Percentiles rank a stretch among this genome's conserved stretches.
These are phyloP conservation scores for Poeciliopsis turrubarensis DNA, from an alignment of 2,113 vertebrate species.

Conservation along the genomic window DNA sequence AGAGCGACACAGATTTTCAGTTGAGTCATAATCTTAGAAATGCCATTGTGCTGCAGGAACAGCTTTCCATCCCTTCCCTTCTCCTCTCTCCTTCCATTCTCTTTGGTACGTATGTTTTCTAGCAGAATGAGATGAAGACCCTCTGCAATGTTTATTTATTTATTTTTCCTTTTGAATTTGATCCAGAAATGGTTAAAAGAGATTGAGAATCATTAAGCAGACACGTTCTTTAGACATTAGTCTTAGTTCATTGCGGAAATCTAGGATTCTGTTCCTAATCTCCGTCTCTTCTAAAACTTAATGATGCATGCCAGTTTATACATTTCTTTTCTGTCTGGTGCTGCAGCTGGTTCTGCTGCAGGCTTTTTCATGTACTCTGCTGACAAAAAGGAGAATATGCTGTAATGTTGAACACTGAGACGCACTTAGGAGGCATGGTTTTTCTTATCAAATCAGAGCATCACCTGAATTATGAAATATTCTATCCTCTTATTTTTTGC, in stretches of 20 bases:
- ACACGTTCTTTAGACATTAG: slow-evolving; percentile 13
- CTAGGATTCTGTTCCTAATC: slow-evolving; percentile 45
- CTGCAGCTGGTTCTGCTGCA: slow-evolving; percentile 22
- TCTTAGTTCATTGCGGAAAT: slow-evolving; percentile 46
- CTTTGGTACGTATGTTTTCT: slow-evolving; percentile 56
- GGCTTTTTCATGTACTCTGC: neutral
- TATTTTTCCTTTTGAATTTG: slow-evolving; percentile 26
- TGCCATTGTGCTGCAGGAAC: neutral
- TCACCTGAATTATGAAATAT: neutral
- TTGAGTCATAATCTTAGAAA: slow-evolving; percentile 1
- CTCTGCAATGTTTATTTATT: slow-evolving; percentile 8
- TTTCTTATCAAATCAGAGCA: slow-evolving; percentile 5
- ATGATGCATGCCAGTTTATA: slow-evolving; percentile 38
- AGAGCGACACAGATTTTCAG: neutral
- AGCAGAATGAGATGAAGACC: neutral
- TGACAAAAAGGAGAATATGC: neutral
- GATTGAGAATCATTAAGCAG: slow-evolving; percentile 14
- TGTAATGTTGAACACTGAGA: slow-evolving; percentile 12
- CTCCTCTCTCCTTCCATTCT: slow-evolving; percentile 31
- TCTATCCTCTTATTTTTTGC: neutral
- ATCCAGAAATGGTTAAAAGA: slow-evolving; percentile 35
- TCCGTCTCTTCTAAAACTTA: slow-evolving; percentile 39
- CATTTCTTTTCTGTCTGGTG: slow-evolving; percentile 11
- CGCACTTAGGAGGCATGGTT: neutral
- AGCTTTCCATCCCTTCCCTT: neutral